Evolutionary conservation across 2,888 invertebrate species (phyloP), one percentile per base, ranked within the genome.

Genomic region (Poecilobothrus nobilitatus): DNA sequence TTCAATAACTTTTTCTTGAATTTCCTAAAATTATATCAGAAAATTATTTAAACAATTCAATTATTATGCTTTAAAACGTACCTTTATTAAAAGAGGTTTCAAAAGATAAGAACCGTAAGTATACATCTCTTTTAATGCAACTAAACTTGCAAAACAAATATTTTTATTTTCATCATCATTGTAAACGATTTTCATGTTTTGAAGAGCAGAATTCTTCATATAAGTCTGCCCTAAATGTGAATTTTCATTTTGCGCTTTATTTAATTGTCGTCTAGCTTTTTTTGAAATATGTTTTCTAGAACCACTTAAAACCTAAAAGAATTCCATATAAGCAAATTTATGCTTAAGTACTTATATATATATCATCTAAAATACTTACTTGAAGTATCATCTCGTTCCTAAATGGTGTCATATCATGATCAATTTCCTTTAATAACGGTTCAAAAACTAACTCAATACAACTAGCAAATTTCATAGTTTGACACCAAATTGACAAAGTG

Each of bases 281-380:
- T 79, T 79, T 0, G 78, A 77, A 74, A 79, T 75, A 68, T 78
- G 74, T 65, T 77, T 78, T 21, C 74, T 75, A 5, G 76, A 72
- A 15, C 77, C 78, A 21, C 74, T 74, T 12, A 76, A 71, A 66
- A 77, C 77, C 74, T 76, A 33, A 22, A 73, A 62, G 66, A 67
- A 66, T n/a, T 61, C 3, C 22, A 8, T 27, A 21, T 20, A 41
- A 8, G 21, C n/a, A n/a, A n/a, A n/a, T n/a, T n/a, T n/a, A n/a
- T n/a, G n/a, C n/a, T n/a, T n/a, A 53, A 18, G 7, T 65, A 37
- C 8, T 15, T 10, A 66, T 37, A 37, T 66, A 20, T 2, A 34
- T 63, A 63, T 34, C n/a, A n/a, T n/a, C n/a, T 20, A n/a, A 53
- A 6, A 7, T 15, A 37, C 65, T 68, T 66, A 75, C 76, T 70